Percentiles rank a stretch among this genome's conserved stretches.
phyloP scores from a whole-genome alignment of 2,797 vertebrate species.

The Myripristis murdjan region DNA sequence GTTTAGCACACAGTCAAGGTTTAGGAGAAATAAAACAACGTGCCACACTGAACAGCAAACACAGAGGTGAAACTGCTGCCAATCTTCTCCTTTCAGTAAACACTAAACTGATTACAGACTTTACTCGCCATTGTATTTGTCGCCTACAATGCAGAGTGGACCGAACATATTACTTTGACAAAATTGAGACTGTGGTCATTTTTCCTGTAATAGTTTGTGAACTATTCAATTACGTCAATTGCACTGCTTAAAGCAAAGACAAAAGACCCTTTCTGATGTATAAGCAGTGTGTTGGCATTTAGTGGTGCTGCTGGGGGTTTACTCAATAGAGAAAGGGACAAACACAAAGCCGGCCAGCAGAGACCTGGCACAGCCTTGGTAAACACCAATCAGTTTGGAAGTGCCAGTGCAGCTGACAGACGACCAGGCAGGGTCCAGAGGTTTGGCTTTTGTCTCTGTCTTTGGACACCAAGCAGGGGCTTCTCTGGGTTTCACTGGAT shows the following conservation, averaged over 20 bases:
- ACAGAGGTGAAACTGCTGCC: background rate
- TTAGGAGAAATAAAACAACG: conserved; percentile 14
- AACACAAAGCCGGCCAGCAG: conserved; percentile 59
- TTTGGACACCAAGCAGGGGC: background rate
- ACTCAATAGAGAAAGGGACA: conserved; percentile 48
- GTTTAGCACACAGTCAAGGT: background rate
- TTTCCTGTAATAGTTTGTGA: background rate
- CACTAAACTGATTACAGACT: too few species aligned
- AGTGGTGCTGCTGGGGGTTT: conserved; percentile 28
- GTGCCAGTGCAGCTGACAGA: conserved; percentile 61
- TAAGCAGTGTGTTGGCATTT: conserved; percentile 32
- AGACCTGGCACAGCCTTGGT: conserved; percentile 66
- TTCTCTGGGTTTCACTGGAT: background rate
- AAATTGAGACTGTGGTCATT: too few species aligned
- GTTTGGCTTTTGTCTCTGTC: conserved; percentile 39
- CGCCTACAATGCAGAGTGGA: too few species aligned
- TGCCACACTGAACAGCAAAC: background rate
- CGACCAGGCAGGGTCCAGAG: conserved; percentile 37
- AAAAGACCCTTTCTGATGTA: conserved; percentile 17
- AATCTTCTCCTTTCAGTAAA: background rate
- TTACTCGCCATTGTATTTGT: too few species aligned
- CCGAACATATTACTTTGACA: too few species aligned
- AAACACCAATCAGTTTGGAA: conserved; percentile 68
- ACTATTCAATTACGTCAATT: background rate
- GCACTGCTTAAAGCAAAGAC: conserved; percentile 24